These are phyloP conservation scores for Sparus aurata DNA, from an alignment of 2,797 vertebrate genomes.

Conservation along the genomic window DNA sequence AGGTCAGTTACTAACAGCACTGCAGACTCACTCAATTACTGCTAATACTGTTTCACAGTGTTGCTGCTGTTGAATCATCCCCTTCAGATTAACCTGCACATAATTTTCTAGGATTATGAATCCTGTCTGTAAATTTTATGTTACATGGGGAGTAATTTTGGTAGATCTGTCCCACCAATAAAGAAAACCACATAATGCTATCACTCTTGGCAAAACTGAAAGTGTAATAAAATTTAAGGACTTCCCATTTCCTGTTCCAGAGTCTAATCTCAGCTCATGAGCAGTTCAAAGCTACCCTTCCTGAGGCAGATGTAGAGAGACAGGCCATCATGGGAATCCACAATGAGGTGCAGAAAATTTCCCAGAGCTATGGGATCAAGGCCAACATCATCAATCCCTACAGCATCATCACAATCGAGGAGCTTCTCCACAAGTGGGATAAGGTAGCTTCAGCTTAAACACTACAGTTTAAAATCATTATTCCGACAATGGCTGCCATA, in stretches of 20 bases:
- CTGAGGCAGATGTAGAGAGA: constrained; percentile 95
- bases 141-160: neutral
- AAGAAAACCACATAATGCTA: neutral
- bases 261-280: constrained; percentile 96
- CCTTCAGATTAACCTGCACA: neutral
- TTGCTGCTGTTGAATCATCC: neutral
- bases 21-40: neutral
- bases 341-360: constrained; percentile 97
- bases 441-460: constrained; percentile 85
- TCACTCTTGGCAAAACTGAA: constrained; percentile 24
- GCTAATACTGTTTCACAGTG: constrained; percentile 2
- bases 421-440: constrained; percentile 95
- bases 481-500: neutral
- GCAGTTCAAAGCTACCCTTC: constrained; percentile 98
- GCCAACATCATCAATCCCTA: constrained; percentile 92
- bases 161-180: neutral
- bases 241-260: constrained; percentile 76
- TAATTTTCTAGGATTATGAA: neutral
- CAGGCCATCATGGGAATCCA: constrained; percentile 97
- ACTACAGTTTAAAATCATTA: constrained; percentile 6
- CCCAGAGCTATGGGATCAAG: constrained; percentile 95
- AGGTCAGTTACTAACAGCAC: constrained; percentile 80
- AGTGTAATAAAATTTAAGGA: constrained; percentile 31
- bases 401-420: constrained; percentile 92
- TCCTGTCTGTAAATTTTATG: constrained; percentile 7